Base-by-base conservation (phyloP, 2,797 vertebrate genomes). In the Philypnodon macrostomus region DNA sequence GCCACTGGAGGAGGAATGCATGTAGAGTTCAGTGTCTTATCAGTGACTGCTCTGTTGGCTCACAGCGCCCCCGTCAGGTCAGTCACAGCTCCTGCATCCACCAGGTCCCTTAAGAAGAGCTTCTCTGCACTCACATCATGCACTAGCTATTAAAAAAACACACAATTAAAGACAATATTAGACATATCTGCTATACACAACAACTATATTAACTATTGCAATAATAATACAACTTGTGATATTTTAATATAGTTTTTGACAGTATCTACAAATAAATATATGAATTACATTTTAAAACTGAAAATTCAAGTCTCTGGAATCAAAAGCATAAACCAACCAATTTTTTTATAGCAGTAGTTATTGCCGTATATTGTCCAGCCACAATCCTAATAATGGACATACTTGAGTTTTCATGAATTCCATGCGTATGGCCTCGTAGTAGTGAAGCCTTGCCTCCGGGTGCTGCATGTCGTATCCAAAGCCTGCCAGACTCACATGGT, bases 401-500 rank as follows among this genome's bases (percentile, higher is more conserved):
- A 86, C 86, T 26, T 88, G 87, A 49, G 58, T 56, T 38, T 81
- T 86, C 85, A 92, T 92, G 32, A 82, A 67, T 0, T 75, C 79
- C 89, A 90, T 92, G 44, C 58, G 81, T 46, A 88, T 34, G 14
- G 65, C 39, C 58, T 88, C 91, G 0, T 92, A 92, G 67, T 92
- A 92, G 71, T 92, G 91, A 37, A 92, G 87, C n/a, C 75, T 73
- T 19, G 86, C 68, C 16, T 71, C 73, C 0, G 88, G 90, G 32
- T 88, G 87, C 54, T 81, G 71, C 78, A 91, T 75, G 41, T 92
- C 77, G 1, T 92, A 92, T 5, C 90, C 90, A 44, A 92, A 92
- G 8, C 91, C 91, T 6, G 87, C 90, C 35, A 92, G 63, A 52
- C 86, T 92, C 39, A 92, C 88, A 58, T 91, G 88, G 70, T 92